phyloP scores from a whole-genome alignment of 30 jellyfish, hydroid and myxozoan genomes.

The Chrysaora quinquecirrha region DNA sequence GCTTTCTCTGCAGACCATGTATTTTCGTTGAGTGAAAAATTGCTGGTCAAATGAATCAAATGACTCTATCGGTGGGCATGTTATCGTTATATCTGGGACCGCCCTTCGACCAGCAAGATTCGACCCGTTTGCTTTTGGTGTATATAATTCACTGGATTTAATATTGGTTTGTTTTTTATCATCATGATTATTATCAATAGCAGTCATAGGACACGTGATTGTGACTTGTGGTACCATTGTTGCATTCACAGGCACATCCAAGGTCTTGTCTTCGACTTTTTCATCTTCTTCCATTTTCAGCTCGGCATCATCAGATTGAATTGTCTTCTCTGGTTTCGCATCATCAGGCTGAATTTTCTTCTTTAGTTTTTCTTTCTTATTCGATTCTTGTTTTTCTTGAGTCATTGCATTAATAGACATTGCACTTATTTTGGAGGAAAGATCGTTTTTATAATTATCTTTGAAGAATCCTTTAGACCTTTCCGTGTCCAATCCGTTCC shows the following conservation, averaged over 20 bases:
- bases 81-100: constrained; percentile 58
- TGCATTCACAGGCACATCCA: not conserved
- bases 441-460: not conserved
- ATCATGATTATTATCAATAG: not conserved
- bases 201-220: constrained; percentile 28
- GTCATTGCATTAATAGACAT: not conserved
- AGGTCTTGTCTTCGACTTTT: not conserved
- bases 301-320: no score
- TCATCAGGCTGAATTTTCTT: not conserved
- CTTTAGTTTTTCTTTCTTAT: not conserved
- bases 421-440: not conserved
- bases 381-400: not conserved
- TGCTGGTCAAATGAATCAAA: constrained; percentile 24
- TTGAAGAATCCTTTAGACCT: not conserved
- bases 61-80: constrained; percentile 63
- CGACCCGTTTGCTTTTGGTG: not conserved
- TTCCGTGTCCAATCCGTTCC: not conserved
- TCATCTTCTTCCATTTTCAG: not conserved
- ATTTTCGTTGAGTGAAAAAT: constrained; percentile 47
- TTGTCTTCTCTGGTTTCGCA: no score
- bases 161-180: not conserved
- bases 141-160: not conserved
- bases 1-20: constrained; percentile 61
- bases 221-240: constrained; percentile 52
- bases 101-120: constrained; percentile 60